Conservation (phyloP, 2,113 vertebrate genomes). For the Crocuta crocuta region DNA sequence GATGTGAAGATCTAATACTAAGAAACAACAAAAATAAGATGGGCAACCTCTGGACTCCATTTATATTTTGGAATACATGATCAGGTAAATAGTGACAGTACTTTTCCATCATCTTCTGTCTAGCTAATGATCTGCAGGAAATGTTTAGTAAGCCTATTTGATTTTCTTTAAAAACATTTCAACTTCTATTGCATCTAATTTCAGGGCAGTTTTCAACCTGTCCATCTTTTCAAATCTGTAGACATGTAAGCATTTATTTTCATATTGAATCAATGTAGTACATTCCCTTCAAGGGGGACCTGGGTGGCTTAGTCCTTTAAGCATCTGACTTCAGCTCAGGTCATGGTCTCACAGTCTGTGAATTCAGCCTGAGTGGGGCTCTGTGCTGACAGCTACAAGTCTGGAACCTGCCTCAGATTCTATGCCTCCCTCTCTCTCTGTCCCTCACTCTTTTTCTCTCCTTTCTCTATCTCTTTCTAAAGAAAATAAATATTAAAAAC, state of each 20-base stretch:
- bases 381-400: too few relatives aligned
- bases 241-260: slow-evolving; percentile 49
- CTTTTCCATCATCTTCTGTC: background rate
- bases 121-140: slow-evolving; percentile 40
- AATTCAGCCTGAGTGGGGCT: too few relatives aligned
- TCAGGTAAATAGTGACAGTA: background rate
- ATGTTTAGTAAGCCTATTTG: slow-evolving; percentile 32
- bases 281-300: background rate
- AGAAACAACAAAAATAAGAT: background rate
- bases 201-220: background rate
- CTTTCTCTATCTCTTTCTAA: too few relatives aligned
- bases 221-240: slow-evolving; percentile 44
- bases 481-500: too few relatives aligned
- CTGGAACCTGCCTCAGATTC: too few relatives aligned
- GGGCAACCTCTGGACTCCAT: background rate
- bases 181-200: background rate
- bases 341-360: rapidly evolving
- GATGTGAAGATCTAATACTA: background rate
- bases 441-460: too few relatives aligned
- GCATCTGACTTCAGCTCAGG: too few relatives aligned
- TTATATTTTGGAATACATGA: background rate
- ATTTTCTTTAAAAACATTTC: slow-evolving; percentile 64
- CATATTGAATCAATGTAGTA: slow-evolving; percentile 38
- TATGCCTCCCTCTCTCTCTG: too few relatives aligned
- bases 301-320: too few relatives aligned